phyloP scores from a whole-genome alignment of 1,140 invertebrate genomes.

The Drosophila willistoni region DNA sequence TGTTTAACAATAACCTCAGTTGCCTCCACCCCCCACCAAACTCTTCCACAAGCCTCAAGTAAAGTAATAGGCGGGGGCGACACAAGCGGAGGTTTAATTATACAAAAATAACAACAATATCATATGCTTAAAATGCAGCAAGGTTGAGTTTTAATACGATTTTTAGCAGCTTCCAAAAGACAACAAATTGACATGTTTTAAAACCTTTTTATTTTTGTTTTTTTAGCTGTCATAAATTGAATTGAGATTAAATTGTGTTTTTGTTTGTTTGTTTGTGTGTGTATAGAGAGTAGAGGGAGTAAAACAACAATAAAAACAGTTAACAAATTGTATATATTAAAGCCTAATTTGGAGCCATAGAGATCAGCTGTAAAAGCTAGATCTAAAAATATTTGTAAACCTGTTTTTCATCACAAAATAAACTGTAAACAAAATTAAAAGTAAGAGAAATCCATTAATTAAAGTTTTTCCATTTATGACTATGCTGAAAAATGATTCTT shows the following conservation, averaged over 20 bases:
- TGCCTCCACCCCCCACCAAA: not conserved
- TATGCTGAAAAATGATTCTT: too few relatives aligned
- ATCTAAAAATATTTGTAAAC: not conserved
- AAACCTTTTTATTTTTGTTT: conserved; percentile 1
- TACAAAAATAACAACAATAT: conserved; percentile 26
- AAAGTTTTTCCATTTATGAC: too few relatives aligned
- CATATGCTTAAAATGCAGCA: conserved; percentile 42
- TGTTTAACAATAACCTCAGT: conserved; percentile 24
- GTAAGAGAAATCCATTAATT: too few relatives aligned
- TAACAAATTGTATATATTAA: not conserved
- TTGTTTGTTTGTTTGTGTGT: not conserved
- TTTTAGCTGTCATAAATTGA: conserved; percentile 20
- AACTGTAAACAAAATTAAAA: not conserved
- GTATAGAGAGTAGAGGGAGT: not conserved
- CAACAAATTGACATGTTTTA: conserved; percentile 12
- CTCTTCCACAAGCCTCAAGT: not conserved
- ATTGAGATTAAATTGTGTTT: too few relatives aligned
- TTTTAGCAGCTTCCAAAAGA: conserved; percentile 30
- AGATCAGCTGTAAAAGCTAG: too few relatives aligned
- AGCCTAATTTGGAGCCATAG: too few relatives aligned
- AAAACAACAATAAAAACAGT: not conserved
- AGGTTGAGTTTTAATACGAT: conserved; percentile 40
- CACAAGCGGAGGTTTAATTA: conserved; percentile 10
- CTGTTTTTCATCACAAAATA: not conserved
- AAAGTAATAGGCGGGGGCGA: not conserved